Evolutionary conservation across 1,140 invertebrate genomes (phyloP).

Genomic region (Drosophila ananassae): DNA sequence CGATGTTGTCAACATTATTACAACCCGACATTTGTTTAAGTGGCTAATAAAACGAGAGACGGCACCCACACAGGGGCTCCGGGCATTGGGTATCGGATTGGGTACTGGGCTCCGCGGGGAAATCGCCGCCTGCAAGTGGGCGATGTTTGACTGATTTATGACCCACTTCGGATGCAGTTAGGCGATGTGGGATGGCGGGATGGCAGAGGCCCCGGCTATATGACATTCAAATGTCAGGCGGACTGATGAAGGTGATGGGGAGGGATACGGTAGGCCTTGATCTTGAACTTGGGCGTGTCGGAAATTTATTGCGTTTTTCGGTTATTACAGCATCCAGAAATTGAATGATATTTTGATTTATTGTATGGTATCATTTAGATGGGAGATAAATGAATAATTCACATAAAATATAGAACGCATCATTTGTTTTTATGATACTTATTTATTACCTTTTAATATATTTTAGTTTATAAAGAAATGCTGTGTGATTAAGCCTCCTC

Average conservation of each 20-base stretch:
- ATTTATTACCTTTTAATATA: neutral
- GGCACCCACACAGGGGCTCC: conserved; percentile 31
- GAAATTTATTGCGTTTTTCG: conserved; percentile 4
- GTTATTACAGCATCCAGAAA: conserved; percentile 50
- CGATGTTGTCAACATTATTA: conserved; percentile 52
- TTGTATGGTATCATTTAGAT: neutral
- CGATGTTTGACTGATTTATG: conserved; percentile 73
- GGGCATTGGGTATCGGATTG: neutral
- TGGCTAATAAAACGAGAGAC: conserved; percentile 64
- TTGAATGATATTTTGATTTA: conserved; percentile 7
- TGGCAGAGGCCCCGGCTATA: conserved; percentile 6
- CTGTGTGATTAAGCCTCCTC: no score
- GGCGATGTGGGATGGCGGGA: conserved; percentile 43
- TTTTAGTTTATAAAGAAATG: neutral
- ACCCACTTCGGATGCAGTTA: conserved; percentile 60
- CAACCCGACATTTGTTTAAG: conserved; percentile 59
- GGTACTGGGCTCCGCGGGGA: neutral
- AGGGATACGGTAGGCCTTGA: conserved; percentile 57
- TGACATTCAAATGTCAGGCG: conserved; percentile 44
- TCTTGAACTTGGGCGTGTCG: conserved; percentile 68
- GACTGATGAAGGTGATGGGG: conserved; percentile 13
- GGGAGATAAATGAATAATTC: neutral
- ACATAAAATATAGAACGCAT: neutral
- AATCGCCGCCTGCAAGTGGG: conserved; percentile 43
- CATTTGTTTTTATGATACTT: neutral